Percentiles rank a stretch among this genome's conserved stretches.
Evolutionary conservation across 1,140 invertebrate species (phyloP).

Genomic region (Tenebrio molitor): DNA sequence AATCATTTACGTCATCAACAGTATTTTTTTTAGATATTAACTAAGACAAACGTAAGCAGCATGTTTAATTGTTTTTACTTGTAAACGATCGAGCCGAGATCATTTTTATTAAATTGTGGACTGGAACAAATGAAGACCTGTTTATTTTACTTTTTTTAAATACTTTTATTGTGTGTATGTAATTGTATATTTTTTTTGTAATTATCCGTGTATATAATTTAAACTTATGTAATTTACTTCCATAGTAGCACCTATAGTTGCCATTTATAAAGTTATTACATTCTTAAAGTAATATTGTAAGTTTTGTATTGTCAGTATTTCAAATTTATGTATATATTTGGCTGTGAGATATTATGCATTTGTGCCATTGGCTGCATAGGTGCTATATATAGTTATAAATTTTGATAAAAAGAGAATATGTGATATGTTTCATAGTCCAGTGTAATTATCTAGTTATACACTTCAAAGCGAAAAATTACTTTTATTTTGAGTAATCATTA

Average conservation of each 20-base stretch:
- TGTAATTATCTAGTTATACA: constrained; percentile 46
- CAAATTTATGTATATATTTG: constrained; percentile 60
- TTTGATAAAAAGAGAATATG: constrained; percentile 56
- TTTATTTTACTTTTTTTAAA: constrained; percentile 43
- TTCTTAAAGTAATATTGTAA: constrained; percentile 57
- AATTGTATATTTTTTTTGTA: constrained; percentile 46
- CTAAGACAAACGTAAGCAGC: too few species aligned
- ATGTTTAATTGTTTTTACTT: too few species aligned
- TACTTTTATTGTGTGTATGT: constrained; percentile 42
- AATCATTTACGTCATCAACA: too few species aligned
- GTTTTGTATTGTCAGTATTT: constrained; percentile 61
- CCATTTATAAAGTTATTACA: constrained; percentile 58
- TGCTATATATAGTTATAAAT: constrained; percentile 57
- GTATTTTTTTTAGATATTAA: too few species aligned
- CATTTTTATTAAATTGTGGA: constrained; percentile 40
- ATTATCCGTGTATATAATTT: constrained; percentile 45
- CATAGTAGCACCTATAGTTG: constrained; percentile 59
- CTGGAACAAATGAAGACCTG: constrained; percentile 21
- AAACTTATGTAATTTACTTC: constrained; percentile 43
- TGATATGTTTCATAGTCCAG: constrained; percentile 58
- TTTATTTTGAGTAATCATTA: constrained; percentile 31
- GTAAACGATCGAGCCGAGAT: too few species aligned
- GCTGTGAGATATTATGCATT: constrained; percentile 64
- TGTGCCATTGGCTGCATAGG: constrained; percentile 64
- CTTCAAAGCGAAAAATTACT: constrained; percentile 27